phyloP scores from a whole-genome alignment of 2,797 vertebrate species.

The Anguilla obscura region DNA sequence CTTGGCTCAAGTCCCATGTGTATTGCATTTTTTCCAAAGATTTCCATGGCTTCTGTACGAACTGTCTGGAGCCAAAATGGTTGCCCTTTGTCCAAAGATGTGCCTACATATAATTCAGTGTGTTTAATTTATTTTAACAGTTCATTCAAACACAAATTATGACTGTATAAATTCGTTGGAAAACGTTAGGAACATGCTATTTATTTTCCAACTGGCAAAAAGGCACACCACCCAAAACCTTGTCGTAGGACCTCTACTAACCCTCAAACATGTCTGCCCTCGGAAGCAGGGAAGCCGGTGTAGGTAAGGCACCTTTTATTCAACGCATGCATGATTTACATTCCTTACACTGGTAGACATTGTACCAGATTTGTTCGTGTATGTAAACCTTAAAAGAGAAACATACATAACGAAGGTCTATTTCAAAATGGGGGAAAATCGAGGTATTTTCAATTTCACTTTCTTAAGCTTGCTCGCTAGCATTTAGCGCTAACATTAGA shows the following conservation, averaged over 20 bases:
- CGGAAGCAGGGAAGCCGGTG: slow-evolving; percentile 73
- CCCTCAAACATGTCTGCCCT: slow-evolving; percentile 59
- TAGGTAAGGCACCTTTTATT: slow-evolving; percentile 54
- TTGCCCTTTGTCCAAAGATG: slow-evolving; percentile 20
- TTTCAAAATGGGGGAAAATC: neutral
- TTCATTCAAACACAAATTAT: neutral
- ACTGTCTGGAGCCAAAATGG: slow-evolving; percentile 38
- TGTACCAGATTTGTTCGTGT: neutral
- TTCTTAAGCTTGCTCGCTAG: slow-evolving; percentile 5
- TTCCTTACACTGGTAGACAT: slow-evolving; percentile 7
- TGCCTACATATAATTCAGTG: slow-evolving; percentile 51
- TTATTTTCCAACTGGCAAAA: slow-evolving; percentile 62
- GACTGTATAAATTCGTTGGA: neutral
- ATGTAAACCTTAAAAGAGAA: neutral
- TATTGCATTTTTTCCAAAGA: neutral
- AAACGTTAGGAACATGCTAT: neutral
- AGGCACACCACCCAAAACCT: slow-evolving; percentile 33
- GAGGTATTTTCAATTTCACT: neutral
- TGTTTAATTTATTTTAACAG: neutral
- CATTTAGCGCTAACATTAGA: neutral
- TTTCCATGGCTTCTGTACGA: neutral
- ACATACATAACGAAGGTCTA: neutral
- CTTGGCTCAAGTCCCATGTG: slow-evolving; percentile 18
- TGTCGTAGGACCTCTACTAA: slow-evolving; percentile 58
- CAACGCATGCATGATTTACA: slow-evolving; percentile 16